Evolutionary conservation across 2,113 vertebrate species (phyloP).

Genomic region (Muntiacus reevesi): DNA sequence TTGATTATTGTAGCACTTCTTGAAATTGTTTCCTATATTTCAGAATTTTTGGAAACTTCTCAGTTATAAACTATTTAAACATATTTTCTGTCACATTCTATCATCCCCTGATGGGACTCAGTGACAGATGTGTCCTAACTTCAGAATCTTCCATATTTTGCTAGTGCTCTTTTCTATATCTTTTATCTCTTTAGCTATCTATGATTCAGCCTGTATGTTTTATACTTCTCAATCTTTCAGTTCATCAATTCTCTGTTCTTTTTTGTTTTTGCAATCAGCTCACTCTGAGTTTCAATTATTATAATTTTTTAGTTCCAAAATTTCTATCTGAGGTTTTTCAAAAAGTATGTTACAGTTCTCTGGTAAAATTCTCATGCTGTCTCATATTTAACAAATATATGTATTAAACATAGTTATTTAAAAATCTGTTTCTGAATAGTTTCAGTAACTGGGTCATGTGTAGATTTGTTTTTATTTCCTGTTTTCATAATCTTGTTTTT

Average conservation of each 20-base stretch:
- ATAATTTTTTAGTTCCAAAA: neutral
- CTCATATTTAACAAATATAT: neutral
- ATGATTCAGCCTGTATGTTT: neutral
- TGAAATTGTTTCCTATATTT: neutral
- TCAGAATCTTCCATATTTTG: neutral
- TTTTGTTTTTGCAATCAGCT: neutral
- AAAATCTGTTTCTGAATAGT: neutral
- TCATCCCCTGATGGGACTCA: neutral
- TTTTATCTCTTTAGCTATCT: neutral
- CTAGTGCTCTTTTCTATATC: neutral
- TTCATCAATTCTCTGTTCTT: neutral
- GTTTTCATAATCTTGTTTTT: neutral
- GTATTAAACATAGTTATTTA: neutral
- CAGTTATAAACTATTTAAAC: neutral
- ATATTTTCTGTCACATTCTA: neutral
- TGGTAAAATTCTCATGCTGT: neutral
- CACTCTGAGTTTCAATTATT: neutral
- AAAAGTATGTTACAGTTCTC: neutral
- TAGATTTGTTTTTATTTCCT: neutral
- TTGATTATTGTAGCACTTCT: neutral
- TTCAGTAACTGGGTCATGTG: neutral
- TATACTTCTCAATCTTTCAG: neutral
- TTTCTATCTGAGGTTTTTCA: conserved; percentile 16
- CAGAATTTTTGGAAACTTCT: neutral
- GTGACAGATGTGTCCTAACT: neutral